phyloP scores from a whole-genome alignment of 2,888 invertebrate species.

The Zhuqinia jingwanae region DNA sequence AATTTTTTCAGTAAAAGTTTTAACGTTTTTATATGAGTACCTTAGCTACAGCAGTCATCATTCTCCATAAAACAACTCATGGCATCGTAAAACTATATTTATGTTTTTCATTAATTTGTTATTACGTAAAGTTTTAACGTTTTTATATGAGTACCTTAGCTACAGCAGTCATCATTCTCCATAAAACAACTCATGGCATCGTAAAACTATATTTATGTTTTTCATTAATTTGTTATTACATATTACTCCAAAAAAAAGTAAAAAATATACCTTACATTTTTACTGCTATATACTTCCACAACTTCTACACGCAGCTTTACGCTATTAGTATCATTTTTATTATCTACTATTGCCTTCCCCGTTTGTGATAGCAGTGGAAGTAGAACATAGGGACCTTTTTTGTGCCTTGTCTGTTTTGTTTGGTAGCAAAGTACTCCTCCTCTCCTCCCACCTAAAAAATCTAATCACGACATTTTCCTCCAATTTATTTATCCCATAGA shows the following conservation, averaged over 20 bases:
- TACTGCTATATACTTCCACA: no score
- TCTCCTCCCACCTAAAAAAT: conserved; percentile 68
- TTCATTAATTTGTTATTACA: conserved; percentile 1
- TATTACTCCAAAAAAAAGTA: neutral
- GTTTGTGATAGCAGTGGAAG: no score
- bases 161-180: neutral
- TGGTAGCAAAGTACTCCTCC: no score
- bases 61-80: conserved; percentile 2
- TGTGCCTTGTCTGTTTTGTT: neutral
- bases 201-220: conserved; percentile 11
- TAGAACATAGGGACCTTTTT: no score
- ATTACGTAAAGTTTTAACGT: neutral
- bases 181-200: conserved; percentile 7
- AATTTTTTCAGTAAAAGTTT: no score
- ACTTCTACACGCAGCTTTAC: no score
- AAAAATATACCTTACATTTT: neutral
- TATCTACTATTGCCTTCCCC: no score
- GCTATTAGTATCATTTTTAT: conserved; percentile 22
- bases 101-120: no score
- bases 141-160: neutral
- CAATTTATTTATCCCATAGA: conserved; percentile 74
- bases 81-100: conserved; percentile 13
- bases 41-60: neutral
- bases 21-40: neutral
- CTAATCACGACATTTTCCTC: conserved; percentile 74